phyloP scores from a whole-genome alignment of 2,113 vertebrate genomes.

The Fregata magnificens region DNA sequence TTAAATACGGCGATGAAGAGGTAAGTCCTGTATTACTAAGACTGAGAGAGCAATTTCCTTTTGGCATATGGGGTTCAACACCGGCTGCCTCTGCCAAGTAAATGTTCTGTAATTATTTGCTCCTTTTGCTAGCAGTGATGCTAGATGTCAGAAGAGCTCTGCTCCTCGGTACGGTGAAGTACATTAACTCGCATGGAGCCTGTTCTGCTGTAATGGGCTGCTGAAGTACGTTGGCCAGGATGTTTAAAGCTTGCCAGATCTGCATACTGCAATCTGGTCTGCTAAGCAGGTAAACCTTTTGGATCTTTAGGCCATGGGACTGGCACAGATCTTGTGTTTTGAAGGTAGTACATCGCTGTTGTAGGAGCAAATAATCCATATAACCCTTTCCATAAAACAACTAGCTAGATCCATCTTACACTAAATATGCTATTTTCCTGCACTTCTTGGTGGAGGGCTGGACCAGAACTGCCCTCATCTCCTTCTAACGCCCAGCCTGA shows the following conservation, averaged over 20 bases:
- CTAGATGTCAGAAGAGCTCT: neutral
- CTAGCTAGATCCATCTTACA: neutral
- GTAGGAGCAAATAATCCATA: neutral
- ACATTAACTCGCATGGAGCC: rapidly evolving
- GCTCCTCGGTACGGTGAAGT: neutral
- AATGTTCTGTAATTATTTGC: neutral
- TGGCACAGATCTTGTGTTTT: neutral
- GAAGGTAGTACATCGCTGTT: neutral
- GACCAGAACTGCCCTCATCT: neutral
- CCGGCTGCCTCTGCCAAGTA: neutral
- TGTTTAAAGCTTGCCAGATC: neutral
- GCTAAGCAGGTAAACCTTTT: neutral
- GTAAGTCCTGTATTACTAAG: neutral
- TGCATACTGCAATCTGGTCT: neutral
- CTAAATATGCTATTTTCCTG: neutral
- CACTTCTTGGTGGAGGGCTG: neutral
- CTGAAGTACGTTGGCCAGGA: neutral
- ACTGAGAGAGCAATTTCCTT: neutral
- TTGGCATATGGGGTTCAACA: neutral
- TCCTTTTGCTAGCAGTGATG: neutral
- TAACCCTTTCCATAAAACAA: neutral
- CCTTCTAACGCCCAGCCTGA: neutral
- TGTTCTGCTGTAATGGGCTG: neutral
- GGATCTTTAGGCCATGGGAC: neutral
- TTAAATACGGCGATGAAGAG: neutral